Conservation (phyloP, 2,797 vertebrate genomes). For the Rhodeus uyekii region DNA sequence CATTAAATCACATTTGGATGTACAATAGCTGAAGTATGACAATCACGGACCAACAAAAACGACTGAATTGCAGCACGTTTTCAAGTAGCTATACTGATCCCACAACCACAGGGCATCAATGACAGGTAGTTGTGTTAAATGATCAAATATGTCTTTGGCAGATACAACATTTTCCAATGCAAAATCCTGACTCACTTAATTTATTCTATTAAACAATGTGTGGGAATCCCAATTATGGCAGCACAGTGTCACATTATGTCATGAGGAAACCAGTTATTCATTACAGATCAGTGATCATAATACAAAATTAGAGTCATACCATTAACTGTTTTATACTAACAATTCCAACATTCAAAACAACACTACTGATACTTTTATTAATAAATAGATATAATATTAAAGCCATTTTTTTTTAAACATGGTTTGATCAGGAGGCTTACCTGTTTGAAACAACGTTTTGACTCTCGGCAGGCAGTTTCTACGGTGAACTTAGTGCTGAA, state of each 20-base stretch:
- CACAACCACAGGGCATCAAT: not conserved
- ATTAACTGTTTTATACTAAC: too few species aligned
- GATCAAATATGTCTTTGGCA: too few species aligned
- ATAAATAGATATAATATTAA: too few species aligned
- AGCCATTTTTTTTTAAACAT: not conserved
- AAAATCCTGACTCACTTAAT: too few species aligned
- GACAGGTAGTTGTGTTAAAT: too few species aligned
- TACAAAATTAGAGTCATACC: not conserved
- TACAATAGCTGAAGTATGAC: not conserved
- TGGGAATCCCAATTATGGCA: not conserved
- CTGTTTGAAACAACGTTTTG: conserved; percentile 91
- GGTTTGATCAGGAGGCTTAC: conserved; percentile 62
- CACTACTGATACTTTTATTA: too few species aligned
- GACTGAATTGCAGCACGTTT: not conserved
- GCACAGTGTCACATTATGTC: not conserved
- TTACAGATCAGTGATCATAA: not conserved
- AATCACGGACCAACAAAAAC: not conserved
- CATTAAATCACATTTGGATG: not conserved
- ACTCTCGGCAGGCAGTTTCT: conserved; percentile 91
- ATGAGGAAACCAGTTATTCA: not conserved
- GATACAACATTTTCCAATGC: too few species aligned
- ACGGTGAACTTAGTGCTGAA: conserved; percentile 97
- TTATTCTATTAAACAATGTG: too few species aligned
- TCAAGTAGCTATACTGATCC: not conserved
- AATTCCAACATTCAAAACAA: too few species aligned